phyloP scores from a whole-genome alignment of 2,113 vertebrate genomes.

The Sinocyclocheilus rhinocerous region DNA sequence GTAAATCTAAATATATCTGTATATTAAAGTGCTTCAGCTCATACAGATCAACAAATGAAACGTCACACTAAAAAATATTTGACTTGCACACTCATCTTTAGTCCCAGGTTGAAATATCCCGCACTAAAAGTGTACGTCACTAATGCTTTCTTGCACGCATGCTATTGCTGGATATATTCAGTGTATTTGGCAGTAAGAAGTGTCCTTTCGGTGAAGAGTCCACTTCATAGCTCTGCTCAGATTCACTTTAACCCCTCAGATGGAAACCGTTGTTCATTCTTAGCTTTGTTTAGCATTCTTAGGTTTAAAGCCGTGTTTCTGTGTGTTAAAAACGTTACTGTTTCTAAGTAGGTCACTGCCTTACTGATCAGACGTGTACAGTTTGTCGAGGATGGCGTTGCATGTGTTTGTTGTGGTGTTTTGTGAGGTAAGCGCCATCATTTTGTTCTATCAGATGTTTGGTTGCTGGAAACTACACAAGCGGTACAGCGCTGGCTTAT shows the following conservation, averaged over 20 bases:
- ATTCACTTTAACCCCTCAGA: neutral
- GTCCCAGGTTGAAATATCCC: neutral
- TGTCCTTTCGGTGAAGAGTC: constrained; percentile 39
- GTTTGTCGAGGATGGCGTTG: neutral
- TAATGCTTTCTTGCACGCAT: constrained; percentile 34
- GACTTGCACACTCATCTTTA: constrained; percentile 17
- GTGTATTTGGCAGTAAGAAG: constrained; percentile 1
- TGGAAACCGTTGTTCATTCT: neutral
- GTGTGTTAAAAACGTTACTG: constrained; percentile 10
- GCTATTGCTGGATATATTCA: constrained; percentile 13
- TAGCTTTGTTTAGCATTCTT: too few species aligned
- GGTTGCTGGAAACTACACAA: neutral
- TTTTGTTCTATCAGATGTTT: neutral
- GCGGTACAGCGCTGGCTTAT: neutral
- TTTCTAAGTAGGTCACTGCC: constrained; percentile 35
- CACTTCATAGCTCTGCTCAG: neutral
- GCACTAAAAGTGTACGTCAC: constrained; percentile 6
- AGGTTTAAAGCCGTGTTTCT: neutral
- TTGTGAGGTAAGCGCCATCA: neutral
- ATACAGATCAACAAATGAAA: neutral
- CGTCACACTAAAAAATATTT: neutral
- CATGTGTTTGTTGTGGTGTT: neutral
- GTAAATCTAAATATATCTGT: neutral
- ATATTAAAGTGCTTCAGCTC: neutral
- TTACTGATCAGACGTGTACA: neutral